phyloP scores from a whole-genome alignment of 2,888 invertebrate species.

The Disparrhopalites patrizii region DNA sequence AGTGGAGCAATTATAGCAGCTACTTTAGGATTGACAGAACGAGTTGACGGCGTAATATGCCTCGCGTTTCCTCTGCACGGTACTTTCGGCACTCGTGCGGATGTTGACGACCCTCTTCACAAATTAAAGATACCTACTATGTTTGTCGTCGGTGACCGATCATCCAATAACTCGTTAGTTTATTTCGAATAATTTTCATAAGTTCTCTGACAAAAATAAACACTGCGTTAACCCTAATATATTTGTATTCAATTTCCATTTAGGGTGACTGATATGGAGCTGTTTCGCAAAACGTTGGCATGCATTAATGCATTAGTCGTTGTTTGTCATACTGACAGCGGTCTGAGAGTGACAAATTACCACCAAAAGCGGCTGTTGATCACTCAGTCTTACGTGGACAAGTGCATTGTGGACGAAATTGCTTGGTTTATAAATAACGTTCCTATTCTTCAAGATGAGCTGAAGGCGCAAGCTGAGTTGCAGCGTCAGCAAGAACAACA shows the following conservation, averaged over 20 bases:
- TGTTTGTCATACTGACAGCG: slow-evolving; percentile 74
- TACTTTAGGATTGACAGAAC: slow-evolving; percentile 52
- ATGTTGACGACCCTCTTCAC: slow-evolving; percentile 69
- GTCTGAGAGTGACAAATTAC: slow-evolving; percentile 64
- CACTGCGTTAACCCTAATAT: slow-evolving; percentile 4
- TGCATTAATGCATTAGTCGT: slow-evolving; percentile 71
- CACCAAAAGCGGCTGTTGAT: slow-evolving; percentile 69
- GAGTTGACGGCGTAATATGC: slow-evolving; percentile 68
- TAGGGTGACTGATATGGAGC: slow-evolving; percentile 73
- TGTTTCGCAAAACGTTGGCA: slow-evolving; percentile 66
- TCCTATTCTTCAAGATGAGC: slow-evolving; percentile 31
- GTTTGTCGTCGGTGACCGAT: slow-evolving; percentile 74
- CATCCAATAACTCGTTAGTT: slow-evolving; percentile 59
- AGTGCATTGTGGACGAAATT: slow-evolving; percentile 61
- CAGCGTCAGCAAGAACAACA: slow-evolving; percentile 4
- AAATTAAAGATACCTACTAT: slow-evolving; percentile 69
- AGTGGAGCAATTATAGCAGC: slow-evolving; percentile 70
- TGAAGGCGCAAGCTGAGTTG: slow-evolving; percentile 2
- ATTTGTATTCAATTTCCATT: too few species aligned
- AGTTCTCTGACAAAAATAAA: too few species aligned
- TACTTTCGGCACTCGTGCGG: slow-evolving; percentile 67
- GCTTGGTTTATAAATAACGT: slow-evolving; percentile 37
- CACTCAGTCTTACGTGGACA: slow-evolving; percentile 74
- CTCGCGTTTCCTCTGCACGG: slow-evolving; percentile 73
- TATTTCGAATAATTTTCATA: slow-evolving; percentile 12